A percentile compares a stretch with the other conserved stretches of the same genome.
phyloP scores from a whole-genome alignment of 2,888 invertebrate species.

The Spilosoma lubricipeda region DNA sequence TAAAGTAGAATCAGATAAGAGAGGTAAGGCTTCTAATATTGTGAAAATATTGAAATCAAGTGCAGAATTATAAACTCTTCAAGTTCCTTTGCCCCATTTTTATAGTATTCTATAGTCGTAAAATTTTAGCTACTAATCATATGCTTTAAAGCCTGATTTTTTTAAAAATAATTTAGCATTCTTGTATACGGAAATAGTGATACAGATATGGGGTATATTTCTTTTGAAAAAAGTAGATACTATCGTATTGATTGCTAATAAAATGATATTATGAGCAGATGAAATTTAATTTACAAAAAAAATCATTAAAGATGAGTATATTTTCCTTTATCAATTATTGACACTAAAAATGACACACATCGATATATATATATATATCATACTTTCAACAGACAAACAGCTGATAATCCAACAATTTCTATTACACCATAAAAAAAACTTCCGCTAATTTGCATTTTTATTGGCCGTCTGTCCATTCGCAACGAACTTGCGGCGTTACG shows the following conservation, averaged over 20 bases:
- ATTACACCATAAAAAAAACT: constrained; percentile 42
- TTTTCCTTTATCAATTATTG: background rate
- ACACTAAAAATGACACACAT: background rate
- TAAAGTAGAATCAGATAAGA: no score
- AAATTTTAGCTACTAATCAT: no score
- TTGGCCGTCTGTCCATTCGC: constrained; percentile 47
- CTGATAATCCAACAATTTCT: constrained; percentile 34
- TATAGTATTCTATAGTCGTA: no score
- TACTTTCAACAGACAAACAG: constrained; percentile 15
- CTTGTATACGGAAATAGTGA: no score
- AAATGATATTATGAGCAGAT: no score
- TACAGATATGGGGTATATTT: no score
- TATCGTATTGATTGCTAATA: no score
- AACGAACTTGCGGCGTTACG: constrained; percentile 53
- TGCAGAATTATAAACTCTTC: no score
- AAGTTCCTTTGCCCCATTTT: no score
- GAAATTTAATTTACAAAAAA: background rate
- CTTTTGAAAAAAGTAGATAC: no score
- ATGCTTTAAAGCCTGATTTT: no score
- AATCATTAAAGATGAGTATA: background rate
- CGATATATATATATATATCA: background rate
- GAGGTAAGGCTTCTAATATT: background rate
- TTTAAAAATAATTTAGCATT: no score
- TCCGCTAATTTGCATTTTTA: constrained; percentile 57
- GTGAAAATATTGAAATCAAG: background rate